Percentiles rank a stretch among this genome's conserved stretches.
These are phyloP conservation scores for Cacatua alba DNA, from an alignment of 2,113 vertebrate genomes.

Conservation along the genomic window DNA sequence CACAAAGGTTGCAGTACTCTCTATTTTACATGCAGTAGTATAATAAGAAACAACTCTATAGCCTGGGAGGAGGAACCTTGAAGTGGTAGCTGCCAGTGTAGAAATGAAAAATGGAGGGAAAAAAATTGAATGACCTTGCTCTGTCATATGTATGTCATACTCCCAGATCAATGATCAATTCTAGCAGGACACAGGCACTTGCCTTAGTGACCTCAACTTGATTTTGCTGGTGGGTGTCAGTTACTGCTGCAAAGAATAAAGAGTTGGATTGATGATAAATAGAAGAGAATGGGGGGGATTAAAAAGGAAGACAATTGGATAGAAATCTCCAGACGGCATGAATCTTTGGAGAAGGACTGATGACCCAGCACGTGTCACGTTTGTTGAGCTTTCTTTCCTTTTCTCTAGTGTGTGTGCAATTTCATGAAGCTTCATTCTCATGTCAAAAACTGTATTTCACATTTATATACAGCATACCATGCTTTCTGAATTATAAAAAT, in stretches of 20 bases:
- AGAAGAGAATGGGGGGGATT: not conserved
- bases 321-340: not conserved
- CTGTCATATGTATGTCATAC: not conserved
- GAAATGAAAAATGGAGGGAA: not conserved
- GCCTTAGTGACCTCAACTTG: not conserved
- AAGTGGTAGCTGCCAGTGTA: not conserved
- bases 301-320: not conserved
- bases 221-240: not conserved
- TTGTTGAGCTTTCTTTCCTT: not conserved
- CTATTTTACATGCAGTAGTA: not conserved
- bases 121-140: not conserved
- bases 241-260: not conserved
- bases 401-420: accelerated
- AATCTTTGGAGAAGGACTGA: not conserved
- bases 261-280: not conserved
- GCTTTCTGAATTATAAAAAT: not conserved
- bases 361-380: not conserved
- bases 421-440: not conserved
- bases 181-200: not conserved
- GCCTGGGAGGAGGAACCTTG: not conserved
- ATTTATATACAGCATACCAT: not conserved
- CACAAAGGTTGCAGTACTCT: not conserved
- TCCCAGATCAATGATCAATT: not conserved
- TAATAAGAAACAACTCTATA: not conserved
- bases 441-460: not conserved